These are phyloP conservation scores for Lateolabrax maculatus DNA, from an alignment of 2,797 vertebrate species.

Conservation along the genomic window DNA sequence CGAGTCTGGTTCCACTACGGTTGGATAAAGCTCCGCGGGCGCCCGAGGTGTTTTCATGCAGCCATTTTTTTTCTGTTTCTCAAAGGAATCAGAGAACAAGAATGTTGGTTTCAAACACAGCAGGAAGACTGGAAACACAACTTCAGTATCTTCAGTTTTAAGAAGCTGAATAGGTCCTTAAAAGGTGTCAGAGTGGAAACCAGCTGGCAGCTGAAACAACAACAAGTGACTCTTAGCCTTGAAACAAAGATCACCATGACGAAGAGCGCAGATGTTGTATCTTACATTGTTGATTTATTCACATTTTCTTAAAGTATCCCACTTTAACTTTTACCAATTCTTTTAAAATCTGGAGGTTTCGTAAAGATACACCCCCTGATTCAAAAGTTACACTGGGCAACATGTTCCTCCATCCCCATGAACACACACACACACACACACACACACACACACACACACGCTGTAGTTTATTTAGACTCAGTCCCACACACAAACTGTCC, in stretches of 20 bases:
- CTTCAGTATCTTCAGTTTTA: neutral
- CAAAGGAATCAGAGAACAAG: neutral
- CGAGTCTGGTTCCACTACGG: constrained; percentile 16
- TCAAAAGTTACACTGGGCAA: neutral
- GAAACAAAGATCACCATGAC: constrained; percentile 3
- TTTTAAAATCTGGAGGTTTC: neutral
- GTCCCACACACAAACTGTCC: neutral
- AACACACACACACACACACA: no score
- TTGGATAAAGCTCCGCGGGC: neutral
- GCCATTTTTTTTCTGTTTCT: neutral
- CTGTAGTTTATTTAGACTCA: neutral
- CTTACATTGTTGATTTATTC: neutral
- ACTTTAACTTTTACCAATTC: neutral
- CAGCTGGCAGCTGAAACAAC: constrained; percentile 53
- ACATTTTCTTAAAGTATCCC: neutral
- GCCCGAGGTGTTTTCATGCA: neutral
- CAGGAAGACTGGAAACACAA: neutral
- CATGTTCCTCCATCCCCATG: neutral
- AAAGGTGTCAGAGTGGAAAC: neutral
- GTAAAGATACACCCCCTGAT: neutral
- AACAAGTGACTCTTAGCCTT: neutral
- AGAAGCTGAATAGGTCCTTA: no score
- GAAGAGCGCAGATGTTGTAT: neutral
- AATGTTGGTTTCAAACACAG: neutral
- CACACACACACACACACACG: no score